Conservation (phyloP, 2,888 invertebrate species). For the Euspilapteryx auroguttella region DNA sequence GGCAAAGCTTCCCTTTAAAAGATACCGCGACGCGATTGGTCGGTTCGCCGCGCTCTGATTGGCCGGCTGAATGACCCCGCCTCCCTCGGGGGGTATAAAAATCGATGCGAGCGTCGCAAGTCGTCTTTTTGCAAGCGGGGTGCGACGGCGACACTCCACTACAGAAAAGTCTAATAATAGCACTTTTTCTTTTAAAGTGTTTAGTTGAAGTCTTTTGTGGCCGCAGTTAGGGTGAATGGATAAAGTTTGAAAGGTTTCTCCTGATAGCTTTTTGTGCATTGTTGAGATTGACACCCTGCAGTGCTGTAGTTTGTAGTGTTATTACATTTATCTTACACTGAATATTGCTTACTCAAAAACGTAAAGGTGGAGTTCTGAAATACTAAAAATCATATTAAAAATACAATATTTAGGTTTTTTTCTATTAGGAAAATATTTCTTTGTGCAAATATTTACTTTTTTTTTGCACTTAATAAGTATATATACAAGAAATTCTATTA, state of each 20-base stretch:
- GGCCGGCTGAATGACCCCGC: conserved; percentile 45
- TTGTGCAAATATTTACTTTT: no score
- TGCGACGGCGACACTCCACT: conserved; percentile 44
- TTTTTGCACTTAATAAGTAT: no score
- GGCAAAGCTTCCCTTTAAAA: conserved; percentile 23
- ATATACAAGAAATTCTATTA: no score
- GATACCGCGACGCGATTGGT: conserved; percentile 42
- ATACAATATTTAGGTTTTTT: no score
- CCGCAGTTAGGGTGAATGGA: conserved; percentile 1
- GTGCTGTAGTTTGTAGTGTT: no score
- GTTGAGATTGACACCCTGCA: no score
- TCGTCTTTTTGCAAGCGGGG: conserved; percentile 41
- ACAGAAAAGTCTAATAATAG: no score
- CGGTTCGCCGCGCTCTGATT: conserved; percentile 47
- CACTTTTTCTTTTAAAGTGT: conserved; percentile 51
- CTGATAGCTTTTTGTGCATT: conserved; percentile 33
- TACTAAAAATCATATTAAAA: no score
- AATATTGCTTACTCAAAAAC: no score
- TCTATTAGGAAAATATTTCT: no score
- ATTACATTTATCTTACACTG: no score
- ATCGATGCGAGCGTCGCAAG: conserved; percentile 37
- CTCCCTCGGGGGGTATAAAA: conserved; percentile 49
- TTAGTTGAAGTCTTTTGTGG: conserved; percentile 50
- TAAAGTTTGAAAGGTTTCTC: conserved; percentile 29
- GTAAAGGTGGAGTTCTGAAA: no score